These are phyloP conservation scores for Meandrina meandrites DNA, from an alignment of 92 coral and sea anemone genomes.

Conservation along the genomic window DNA sequence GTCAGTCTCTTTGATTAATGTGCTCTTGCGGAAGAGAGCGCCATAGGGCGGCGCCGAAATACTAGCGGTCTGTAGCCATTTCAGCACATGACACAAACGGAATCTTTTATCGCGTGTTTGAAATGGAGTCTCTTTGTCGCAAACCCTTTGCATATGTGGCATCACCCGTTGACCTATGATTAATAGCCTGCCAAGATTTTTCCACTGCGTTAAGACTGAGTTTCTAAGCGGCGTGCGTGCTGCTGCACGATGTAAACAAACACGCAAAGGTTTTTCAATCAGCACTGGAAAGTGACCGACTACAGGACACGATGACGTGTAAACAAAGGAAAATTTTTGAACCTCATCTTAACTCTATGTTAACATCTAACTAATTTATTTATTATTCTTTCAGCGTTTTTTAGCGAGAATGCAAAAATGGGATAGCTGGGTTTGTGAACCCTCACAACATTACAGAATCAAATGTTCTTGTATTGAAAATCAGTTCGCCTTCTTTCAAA, in stretches of 20 bases:
- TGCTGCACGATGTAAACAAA: conserved; percentile 1
- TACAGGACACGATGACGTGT: background rate
- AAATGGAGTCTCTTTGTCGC: conserved; percentile 40
- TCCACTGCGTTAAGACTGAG: conserved; percentile 4
- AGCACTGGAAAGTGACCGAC: background rate
- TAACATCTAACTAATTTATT: background rate
- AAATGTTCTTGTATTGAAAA: background rate
- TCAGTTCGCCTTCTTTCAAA: background rate
- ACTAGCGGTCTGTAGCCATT: conserved; percentile 13
- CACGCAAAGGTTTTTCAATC: conserved; percentile 28
- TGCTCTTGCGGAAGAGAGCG: conserved; percentile 23
- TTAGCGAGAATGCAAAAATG: background rate
- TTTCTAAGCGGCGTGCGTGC: conserved; percentile 20
- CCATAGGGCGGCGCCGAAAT: conserved; percentile 31
- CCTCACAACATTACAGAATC: background rate
- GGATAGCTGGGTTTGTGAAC: background rate
- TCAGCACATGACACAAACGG: conserved; percentile 46
- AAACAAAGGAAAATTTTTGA: background rate
- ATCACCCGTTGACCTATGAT: conserved; percentile 42
- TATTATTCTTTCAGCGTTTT: background rate
- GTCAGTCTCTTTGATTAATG: conserved; percentile 25
- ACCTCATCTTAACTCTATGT: background rate
- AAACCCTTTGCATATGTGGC: conserved; percentile 23
- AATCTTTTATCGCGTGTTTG: conserved; percentile 32
- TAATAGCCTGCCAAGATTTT: conserved; percentile 31